A percentile compares a stretch with the other conserved stretches of the same genome.
These are phyloP conservation scores for Clarias fuscus DNA, from an alignment of 2,797 vertebrate species.

Conservation along the genomic window DNA sequence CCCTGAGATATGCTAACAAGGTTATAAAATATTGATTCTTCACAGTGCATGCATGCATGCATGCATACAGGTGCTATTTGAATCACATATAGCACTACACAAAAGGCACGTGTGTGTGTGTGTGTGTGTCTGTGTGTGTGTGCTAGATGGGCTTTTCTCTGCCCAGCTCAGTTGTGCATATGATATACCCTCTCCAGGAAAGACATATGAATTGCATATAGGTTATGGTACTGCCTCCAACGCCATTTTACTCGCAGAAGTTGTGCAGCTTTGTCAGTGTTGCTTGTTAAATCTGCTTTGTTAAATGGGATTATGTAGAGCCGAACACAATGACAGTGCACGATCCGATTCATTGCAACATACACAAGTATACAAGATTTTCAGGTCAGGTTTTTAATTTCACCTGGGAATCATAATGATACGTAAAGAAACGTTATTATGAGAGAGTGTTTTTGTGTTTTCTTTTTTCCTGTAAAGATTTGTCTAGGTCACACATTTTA, in stretches of 20 bases:
- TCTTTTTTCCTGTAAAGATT: not conserved
- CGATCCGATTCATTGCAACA: not conserved
- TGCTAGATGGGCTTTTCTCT: not conserved
- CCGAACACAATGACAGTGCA: not conserved
- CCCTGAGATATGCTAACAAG: not conserved
- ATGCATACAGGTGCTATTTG: conserved; percentile 8
- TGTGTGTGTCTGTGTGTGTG: not conserved
- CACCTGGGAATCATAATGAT: not conserved
- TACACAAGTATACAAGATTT: not conserved
- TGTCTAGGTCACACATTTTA: not conserved
- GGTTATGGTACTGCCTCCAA: conserved; percentile 46
- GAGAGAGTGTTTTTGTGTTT: not conserved
- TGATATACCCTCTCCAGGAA: conserved; percentile 36
- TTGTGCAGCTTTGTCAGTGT: conserved; percentile 37
- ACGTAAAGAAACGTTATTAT: too few species aligned
- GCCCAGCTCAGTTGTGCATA: not conserved
- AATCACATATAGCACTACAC: not conserved
- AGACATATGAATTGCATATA: conserved; percentile 50
- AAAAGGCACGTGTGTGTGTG: conserved; percentile 14
- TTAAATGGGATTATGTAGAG: not conserved
- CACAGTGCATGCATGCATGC: not conserved
- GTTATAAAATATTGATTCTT: not conserved
- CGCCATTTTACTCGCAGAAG: conserved; percentile 36
- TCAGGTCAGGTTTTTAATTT: not conserved
- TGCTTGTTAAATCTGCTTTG: conserved; percentile 12